Conservation (phyloP, 2,113 vertebrate species). For the Oenanthe melanoleuca region DNA sequence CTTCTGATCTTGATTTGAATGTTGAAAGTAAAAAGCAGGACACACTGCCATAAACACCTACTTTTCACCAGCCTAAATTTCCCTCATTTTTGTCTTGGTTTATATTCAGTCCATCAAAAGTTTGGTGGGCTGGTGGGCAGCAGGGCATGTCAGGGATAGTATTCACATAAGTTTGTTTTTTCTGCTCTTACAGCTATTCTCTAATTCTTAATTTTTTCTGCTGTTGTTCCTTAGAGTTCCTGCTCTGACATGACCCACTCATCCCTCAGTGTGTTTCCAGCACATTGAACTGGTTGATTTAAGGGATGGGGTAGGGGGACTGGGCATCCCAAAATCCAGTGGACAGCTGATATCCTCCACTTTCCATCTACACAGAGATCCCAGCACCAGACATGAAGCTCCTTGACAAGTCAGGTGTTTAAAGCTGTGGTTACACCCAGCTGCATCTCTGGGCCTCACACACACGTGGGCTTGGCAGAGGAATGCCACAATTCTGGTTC, state of each 20-base stretch:
- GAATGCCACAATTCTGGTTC: not conserved
- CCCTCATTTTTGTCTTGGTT: not conserved
- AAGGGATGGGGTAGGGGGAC: accelerated
- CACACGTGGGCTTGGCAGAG: not conserved
- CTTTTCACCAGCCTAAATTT: not conserved
- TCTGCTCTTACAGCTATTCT: not conserved
- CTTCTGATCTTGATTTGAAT: not conserved
- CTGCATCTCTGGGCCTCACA: not conserved
- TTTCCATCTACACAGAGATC: not conserved
- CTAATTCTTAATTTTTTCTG: not conserved
- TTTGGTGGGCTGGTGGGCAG: not conserved
- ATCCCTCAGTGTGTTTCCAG: not conserved
- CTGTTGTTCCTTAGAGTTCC: not conserved
- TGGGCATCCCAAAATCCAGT: not conserved
- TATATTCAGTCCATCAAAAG: not conserved
- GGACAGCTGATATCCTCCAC: accelerated
- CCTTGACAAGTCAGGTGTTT: not conserved
- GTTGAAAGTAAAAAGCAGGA: not conserved
- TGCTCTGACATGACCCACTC: not conserved
- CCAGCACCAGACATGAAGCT: accelerated
- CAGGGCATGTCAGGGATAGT: accelerated
- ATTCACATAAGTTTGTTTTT: not conserved
- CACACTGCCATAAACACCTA: not conserved
- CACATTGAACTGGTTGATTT: not conserved
- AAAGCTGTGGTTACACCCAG: not conserved